Evolutionary conservation across 2,888 invertebrate species (phyloP), one percentile per base, ranked within the genome.

Genomic region (Micropterix aruncella): DNA sequence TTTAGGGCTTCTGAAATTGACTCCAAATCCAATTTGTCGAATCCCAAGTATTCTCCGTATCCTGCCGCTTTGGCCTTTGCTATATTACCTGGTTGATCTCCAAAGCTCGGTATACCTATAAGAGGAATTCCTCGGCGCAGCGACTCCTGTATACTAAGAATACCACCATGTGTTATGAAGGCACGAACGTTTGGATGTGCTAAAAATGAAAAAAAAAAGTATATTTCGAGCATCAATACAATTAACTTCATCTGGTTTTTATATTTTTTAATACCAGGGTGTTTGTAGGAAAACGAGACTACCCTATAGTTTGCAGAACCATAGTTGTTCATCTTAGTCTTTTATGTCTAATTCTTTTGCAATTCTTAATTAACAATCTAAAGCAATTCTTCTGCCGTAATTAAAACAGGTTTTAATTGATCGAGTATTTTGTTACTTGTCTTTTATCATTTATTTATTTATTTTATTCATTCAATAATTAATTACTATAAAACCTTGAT

Each of bases 21-120:
- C 15, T 56, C 53, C 49, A 57, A 57, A 2, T 52, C 56, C 17
- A 62, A 41, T 4, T 54, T 52, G 2, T 47, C 38, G 14, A 52
- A 53, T 17, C 57, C 54, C 3, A 63, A 44, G 2, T 41, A 48
- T 3, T 57, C 40, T 3, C 55, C 63, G 44, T 53, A 56, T n/a
- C 64, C 66, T 3, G 52, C 46, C 2, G 51, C 42, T 37, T 53
- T 56, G 2, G 61, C 56, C 43, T 55, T 56, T 2, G 50, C 53
- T 43, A 63, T 57, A 49, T 66, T 66, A 27, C 56, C 45, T 44
- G 57, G 53, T 52, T 67, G 65, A 48, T 67, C 66, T 1, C 53
- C 60, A 44, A 58, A 60, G 37, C 66, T 48, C 1, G 66, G 66
- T 38, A 66, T 55, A 3, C 58, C 60, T 3, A 63, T 45, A 5